Percentiles rank a stretch among this genome's conserved stretches.
phyloP scores from a whole-genome alignment of 2,113 vertebrate genomes.

The Ariopsis seemanni region DNA sequence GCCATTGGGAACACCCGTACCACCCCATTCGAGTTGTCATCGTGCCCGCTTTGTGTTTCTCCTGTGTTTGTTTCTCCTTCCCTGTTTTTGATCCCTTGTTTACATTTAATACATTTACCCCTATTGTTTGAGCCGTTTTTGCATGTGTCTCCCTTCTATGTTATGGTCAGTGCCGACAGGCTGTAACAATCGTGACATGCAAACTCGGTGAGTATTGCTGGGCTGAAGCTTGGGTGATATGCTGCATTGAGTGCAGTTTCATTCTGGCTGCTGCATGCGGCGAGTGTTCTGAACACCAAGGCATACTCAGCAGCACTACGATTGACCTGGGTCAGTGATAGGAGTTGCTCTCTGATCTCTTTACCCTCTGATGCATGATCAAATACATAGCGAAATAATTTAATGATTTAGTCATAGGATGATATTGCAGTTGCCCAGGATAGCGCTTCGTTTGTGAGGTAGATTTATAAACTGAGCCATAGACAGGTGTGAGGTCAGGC shows the following conservation, averaged over 20 bases:
- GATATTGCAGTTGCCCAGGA: not conserved
- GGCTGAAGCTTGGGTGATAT: not conserved
- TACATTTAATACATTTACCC: too few species aligned
- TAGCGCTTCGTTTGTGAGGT: too few species aligned
- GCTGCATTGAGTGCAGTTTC: not conserved
- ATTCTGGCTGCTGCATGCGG: not conserved
- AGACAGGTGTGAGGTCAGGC: not conserved
- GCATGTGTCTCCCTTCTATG: too few species aligned
- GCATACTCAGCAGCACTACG: not conserved
- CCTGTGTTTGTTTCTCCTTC: too few species aligned
- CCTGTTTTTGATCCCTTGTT: too few species aligned
- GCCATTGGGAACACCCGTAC: too few species aligned
- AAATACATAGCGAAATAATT: not conserved
- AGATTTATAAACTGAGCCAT: too few species aligned
- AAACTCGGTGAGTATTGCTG: not conserved
- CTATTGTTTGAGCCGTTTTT: too few species aligned
- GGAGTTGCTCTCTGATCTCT: not conserved
- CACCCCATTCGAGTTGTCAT: too few species aligned
- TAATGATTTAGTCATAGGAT: not conserved
- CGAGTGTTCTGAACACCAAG: not conserved
- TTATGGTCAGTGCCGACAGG: too few species aligned
- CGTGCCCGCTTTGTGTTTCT: too few species aligned
- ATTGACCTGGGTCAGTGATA: not conserved
- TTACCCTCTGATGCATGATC: not conserved
- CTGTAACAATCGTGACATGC: not conserved